Base-by-base conservation (phyloP, 2,113 vertebrate species). In the Crotophaga sulcirostris region DNA sequence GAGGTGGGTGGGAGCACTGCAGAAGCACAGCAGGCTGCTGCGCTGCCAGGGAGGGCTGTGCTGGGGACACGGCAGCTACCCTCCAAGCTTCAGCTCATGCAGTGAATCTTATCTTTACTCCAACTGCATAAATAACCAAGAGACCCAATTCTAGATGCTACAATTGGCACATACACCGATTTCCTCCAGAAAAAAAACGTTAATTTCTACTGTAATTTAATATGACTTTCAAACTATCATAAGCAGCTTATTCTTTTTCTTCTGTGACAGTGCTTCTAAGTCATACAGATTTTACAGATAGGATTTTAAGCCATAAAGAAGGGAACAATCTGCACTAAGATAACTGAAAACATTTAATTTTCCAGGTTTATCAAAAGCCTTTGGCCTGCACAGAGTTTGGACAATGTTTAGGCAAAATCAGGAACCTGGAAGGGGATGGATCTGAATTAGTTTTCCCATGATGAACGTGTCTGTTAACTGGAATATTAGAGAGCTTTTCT, bases 171-270 rank as follows among this genome's bases (percentile, higher is more conserved):
- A 25, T 19, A 10, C 1, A 0, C 29, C 28, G 45, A 66, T 79
- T 87, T 91, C 49, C 59, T 84, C 40, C 62, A 81, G 86, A n/a
- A 92, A 93, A 91, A 16, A 92, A 14, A 31, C 40, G 47, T 63
- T 64, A 33, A 45, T 78, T 92, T 94, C 58, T n/a, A 19, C 60
- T 38, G 31, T 69, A 91, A 67, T 91, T n/a, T 75, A 84, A 88
- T 81, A 66, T 29, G 67, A 59, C 62, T 94, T 95, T 85, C 62
- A 60, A 95, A 69, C 69, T 79, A 8, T 34, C 3, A 1, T 94
- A 95, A 91, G 81, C 51, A 77, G 67, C 49, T 95, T 91, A 82
- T 68, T 73, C 55, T 95, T 89, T 76, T 69, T 82, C 84, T 91
- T 85, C 63, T 76, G 0, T 73, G 72, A 51, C 38, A 63, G 63